These are phyloP conservation scores for Liopterus haemorrhoidalis DNA, from an alignment of 2,888 invertebrate genomes.

Conservation along the genomic window DNA sequence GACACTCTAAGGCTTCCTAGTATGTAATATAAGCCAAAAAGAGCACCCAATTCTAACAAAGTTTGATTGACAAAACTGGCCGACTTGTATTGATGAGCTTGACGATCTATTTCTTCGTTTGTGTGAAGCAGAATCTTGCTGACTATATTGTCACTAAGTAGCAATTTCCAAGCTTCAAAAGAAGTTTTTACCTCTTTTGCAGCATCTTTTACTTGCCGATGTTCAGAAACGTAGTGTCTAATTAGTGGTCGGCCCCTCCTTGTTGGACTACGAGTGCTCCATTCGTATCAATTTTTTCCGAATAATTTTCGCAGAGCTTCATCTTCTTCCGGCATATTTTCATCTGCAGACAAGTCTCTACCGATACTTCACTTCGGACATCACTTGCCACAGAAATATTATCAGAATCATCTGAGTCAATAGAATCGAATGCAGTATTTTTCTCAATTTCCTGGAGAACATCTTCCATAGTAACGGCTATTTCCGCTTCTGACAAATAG, in stretches of 20 bases:
- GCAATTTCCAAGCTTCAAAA: constrained; percentile 8
- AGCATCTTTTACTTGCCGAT: constrained; percentile 11
- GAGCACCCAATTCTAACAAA: constrained; percentile 25
- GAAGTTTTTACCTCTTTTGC: constrained; percentile 15
- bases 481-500: constrained; percentile 19
- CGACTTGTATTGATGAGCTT: constrained; percentile 17
- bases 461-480: constrained; percentile 18
- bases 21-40: constrained; percentile 18
- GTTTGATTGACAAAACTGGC: constrained; percentile 17
- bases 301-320: constrained; percentile 14
- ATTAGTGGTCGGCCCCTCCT: constrained; percentile 14
- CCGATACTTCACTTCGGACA: constrained; percentile 17
- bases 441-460: constrained; percentile 10
- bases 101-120: constrained; percentile 19
- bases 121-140: constrained; percentile 14
- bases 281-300: constrained; percentile 18
- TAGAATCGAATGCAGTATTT: constrained; percentile 1
- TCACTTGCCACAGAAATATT: constrained; percentile 16
- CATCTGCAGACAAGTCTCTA: constrained; percentile 16
- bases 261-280: constrained; percentile 16
- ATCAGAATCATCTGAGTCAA: constrained; percentile 16
- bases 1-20: constrained; percentile 9
- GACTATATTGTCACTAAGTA: constrained; percentile 5
- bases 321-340: constrained; percentile 11
- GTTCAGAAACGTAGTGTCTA: constrained; percentile 19